These are phyloP conservation scores for Tridacna crocea DNA, from an alignment of 2,888 invertebrate genomes.

Conservation along the genomic window DNA sequence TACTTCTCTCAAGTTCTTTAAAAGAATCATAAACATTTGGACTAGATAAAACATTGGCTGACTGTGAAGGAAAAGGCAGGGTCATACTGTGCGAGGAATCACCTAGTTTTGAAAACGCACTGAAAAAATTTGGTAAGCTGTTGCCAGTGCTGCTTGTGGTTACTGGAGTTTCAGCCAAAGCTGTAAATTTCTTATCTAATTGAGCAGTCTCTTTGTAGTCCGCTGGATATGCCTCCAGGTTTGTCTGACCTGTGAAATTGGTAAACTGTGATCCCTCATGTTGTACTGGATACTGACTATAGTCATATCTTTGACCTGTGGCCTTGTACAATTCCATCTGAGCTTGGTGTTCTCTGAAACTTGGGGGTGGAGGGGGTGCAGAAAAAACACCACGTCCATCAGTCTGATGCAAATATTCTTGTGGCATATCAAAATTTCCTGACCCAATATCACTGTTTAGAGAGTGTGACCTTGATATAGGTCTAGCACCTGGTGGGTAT, in stretches of 20 bases:
- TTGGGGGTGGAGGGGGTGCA: background rate
- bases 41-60: slow-evolving; percentile 9
- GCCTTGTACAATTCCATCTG: slow-evolving; percentile 1
- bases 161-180: background rate
- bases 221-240: background rate
- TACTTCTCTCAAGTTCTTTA: slow-evolving; percentile 7
- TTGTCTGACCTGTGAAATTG: background rate
- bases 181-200: background rate
- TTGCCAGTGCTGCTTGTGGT: slow-evolving; percentile 22
- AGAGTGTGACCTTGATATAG: slow-evolving; percentile 20
- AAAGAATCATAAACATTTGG: slow-evolving; percentile 1
- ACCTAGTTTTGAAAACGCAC: slow-evolving; percentile 42
- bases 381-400: background rate
- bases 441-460: slow-evolving; percentile 37
- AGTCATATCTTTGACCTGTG: slow-evolving; percentile 5
- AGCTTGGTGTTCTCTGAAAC: slow-evolving; percentile 4
- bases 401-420: background rate
- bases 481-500: background rate
- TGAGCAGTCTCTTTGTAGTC: background rate
- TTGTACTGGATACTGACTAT: background rate
- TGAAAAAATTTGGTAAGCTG: slow-evolving; percentile 49
- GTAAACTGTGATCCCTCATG: background rate
- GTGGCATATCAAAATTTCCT: slow-evolving; percentile 35
- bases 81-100: slow-evolving; percentile 21
- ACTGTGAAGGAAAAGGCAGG: slow-evolving; percentile 21